Evolutionary conservation across 2,113 vertebrate species (phyloP).

Genomic region (Rostratula benghalensis): DNA sequence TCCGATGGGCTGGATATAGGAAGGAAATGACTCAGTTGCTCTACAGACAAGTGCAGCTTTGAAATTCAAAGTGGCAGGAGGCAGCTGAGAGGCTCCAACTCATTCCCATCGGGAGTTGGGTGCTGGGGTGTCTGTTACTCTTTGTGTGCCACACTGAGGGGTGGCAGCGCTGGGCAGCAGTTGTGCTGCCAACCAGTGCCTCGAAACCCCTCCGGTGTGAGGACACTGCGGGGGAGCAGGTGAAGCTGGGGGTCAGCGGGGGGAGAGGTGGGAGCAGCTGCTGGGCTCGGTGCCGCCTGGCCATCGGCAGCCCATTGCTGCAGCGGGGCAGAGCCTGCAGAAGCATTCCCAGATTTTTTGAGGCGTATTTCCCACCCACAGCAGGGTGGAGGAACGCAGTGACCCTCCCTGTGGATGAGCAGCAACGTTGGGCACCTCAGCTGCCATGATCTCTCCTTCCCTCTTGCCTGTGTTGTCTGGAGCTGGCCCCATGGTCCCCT

Average conservation of each 20-base stretch:
- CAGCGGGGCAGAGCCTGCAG: not conserved
- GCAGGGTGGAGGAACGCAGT: not conserved
- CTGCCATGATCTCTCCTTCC: fast-evolving
- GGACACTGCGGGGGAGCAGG: not conserved
- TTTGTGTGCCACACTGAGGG: not conserved
- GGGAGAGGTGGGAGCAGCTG: not conserved
- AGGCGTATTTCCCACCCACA: fast-evolving
- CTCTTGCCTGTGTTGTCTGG: fast-evolving
- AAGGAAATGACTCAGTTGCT: constrained; percentile 73
- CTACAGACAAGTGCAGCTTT: constrained; percentile 64
- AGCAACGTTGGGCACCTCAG: not conserved
- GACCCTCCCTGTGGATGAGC: not conserved
- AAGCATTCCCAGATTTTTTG: fast-evolving
- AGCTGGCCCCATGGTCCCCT: fast-evolving
- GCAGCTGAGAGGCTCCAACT: constrained; percentile 22
- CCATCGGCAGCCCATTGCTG: not conserved
- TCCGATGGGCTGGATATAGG: constrained; percentile 28
- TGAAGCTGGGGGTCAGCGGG: fast-evolving
- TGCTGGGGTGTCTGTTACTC: not conserved
- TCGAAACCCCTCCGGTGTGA: fast-evolving
- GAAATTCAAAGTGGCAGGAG: constrained; percentile 32
- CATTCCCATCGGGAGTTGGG: not conserved
- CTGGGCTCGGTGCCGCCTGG: fast-evolving
- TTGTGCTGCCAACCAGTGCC: fast-evolving
- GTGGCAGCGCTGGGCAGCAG: not conserved